phyloP scores from a whole-genome alignment of 1,140 invertebrate species.

The Cherax quadricarinatus region DNA sequence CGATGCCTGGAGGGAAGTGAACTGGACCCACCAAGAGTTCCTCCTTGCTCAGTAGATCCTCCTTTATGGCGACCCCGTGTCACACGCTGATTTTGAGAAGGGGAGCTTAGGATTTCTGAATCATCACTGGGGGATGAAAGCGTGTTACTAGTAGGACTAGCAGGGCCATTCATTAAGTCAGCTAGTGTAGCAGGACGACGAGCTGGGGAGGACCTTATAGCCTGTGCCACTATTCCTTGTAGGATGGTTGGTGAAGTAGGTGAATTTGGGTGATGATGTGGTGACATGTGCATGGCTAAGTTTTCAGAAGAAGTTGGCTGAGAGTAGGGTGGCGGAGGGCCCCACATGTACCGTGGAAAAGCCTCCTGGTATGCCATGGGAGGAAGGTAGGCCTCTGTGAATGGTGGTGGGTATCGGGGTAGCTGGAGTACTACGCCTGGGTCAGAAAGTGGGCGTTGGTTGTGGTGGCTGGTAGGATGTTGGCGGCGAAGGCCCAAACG shows the following conservation, averaged over 20 bases:
- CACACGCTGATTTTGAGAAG: conserved; percentile 56
- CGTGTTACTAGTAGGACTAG: conserved; percentile 74
- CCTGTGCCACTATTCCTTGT: conserved; percentile 55
- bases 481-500: conserved; percentile 68
- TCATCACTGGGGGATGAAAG: conserved; percentile 76
- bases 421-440: conserved; percentile 81
- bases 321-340: conserved; percentile 86
- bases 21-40: conserved; percentile 65
- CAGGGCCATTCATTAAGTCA: conserved; percentile 65
- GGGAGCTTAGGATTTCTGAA: conserved; percentile 70
- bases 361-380: conserved; percentile 77
- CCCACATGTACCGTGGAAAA: conserved; percentile 81
- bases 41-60: conserved; percentile 52
- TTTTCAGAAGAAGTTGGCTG: conserved; percentile 79
- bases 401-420: conserved; percentile 81
- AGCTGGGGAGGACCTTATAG: conserved; percentile 63
- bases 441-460: conserved; percentile 76
- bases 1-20: conserved; percentile 71
- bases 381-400: conserved; percentile 77
- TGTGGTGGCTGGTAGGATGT: conserved; percentile 75
- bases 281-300: conserved; percentile 59
- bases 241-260: conserved; percentile 75
- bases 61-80: conserved; percentile 64
- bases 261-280: conserved; percentile 52
- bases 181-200: conserved; percentile 64